Evolutionary conservation across 1,140 invertebrate species (phyloP).

Genomic region (Bombus waltoni): DNA sequence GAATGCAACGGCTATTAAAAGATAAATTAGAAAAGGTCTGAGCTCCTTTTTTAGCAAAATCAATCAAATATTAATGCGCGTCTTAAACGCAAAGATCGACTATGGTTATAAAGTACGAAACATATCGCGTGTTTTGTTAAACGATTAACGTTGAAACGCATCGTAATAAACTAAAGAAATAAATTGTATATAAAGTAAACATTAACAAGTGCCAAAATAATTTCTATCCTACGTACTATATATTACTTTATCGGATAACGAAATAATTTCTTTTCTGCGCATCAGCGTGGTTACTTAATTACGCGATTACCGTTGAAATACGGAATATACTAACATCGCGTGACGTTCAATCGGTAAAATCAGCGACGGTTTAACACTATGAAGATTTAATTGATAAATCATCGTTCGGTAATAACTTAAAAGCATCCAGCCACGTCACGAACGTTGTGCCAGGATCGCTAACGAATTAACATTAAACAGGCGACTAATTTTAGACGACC

Average conservation of each 20-base stretch:
- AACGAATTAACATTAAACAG: slow-evolving; percentile 49
- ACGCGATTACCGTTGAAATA: not conserved
- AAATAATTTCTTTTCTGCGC: not conserved
- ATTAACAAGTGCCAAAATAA: not conserved
- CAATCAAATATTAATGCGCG: no score
- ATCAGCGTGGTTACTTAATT: not conserved
- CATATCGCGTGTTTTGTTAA: not conserved
- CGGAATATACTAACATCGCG: not conserved
- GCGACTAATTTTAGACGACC: slow-evolving; percentile 45
- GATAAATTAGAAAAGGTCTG: not conserved
- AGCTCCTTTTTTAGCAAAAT: not conserved
- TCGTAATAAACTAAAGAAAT: not conserved
- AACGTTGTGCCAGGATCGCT: not conserved
- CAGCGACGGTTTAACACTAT: not conserved
- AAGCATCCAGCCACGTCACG: slow-evolving; percentile 10
- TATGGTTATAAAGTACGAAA: no score
- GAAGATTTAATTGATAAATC: slow-evolving; percentile 34
- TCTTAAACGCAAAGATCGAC: no score
- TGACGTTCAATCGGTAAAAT: not conserved
- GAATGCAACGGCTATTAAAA: not conserved
- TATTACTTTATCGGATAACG: not conserved
- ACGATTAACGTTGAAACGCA: not conserved
- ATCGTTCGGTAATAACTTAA: slow-evolving; percentile 31
- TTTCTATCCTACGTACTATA: not conserved
- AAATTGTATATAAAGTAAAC: not conserved